Evolutionary conservation across 2,113 vertebrate species (phyloP), one percentile per base, ranked within the genome.

Genomic region (Cololabis saira): DNA sequence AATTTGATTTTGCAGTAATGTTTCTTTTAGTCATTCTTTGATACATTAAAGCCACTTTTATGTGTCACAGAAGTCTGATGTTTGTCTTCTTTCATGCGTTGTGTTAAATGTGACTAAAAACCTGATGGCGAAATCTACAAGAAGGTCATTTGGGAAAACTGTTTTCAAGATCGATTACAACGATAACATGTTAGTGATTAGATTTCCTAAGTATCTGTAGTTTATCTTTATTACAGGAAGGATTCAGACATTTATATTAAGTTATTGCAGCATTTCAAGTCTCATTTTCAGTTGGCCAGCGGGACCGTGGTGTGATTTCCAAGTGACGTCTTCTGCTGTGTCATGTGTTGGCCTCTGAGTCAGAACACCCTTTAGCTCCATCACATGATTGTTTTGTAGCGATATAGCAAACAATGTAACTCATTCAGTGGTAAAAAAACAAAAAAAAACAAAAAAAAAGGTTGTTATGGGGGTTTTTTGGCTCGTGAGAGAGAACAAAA

Each of bases 21-120:
- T 54, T 12, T 37, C 33, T 37, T 37, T 37, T 9, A 12, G 22
- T 21, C 27, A 45, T 15, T 43, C 41, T 65, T 54, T 53, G 5
- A 3, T 44, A 58, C 21, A 84, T 79, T 87, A 83, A 89, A 88
- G 18, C 12, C 11, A 1, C 27, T 50, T 40, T 55, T n/a, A 44
- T 51, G 30, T 61, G 24, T 61, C 53, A 18, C 41, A 40, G 24
- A 13, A 21, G 33, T 57, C 5, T 62, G 3, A 2, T 48, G 11
- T 22, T 40, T 21, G 13, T 61, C 33, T 56, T 61, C 3, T 27
- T 37, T 9, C 33, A 37, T 62, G 18, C 2, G 14, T 12, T 16
- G 11, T 27, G 22, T 52, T 50, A 10, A 49, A 11, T 30, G 24
- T 27, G 53, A 0, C 11, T 47, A 75, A 55, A n/a, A 52, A n/a